Percentiles rank a stretch among this genome's conserved stretches.
Conservation (phyloP, 2,113 vertebrate genomes). For the Vulpes lagopus region DNA sequence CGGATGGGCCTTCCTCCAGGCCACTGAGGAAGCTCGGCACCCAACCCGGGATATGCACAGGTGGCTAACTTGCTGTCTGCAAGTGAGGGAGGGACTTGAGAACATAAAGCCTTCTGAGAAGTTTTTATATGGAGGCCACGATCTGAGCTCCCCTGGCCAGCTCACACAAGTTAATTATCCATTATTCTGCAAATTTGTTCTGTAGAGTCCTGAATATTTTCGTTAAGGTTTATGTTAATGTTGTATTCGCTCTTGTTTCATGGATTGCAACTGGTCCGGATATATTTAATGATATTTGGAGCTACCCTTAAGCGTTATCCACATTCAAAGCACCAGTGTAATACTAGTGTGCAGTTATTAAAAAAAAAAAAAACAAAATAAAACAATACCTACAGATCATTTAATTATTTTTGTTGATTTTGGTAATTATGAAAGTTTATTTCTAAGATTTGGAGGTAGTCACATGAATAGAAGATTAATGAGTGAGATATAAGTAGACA, state of each 20-base stretch:
- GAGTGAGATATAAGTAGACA: constrained; percentile 74
- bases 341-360: constrained; percentile 65
- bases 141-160: constrained; percentile 75
- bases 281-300: constrained; percentile 79
- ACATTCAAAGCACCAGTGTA: constrained; percentile 72
- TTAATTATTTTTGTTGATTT: constrained; percentile 78
- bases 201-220: constrained; percentile 82
- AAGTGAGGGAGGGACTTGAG: neutral
- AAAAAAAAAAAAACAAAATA: constrained; percentile 36
- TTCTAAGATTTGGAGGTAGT: constrained; percentile 74
- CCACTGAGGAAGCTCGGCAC: neutral
- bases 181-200: constrained; percentile 80
- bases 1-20: neutral
- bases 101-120: constrained; percentile 66
- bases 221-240: constrained; percentile 77
- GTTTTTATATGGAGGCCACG: constrained; percentile 74
- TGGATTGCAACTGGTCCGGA: constrained; percentile 52
- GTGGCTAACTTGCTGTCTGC: neutral
- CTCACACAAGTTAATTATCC: constrained; percentile 84
- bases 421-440: constrained; percentile 78
- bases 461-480: constrained; percentile 72
- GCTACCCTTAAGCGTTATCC: constrained; percentile 74
- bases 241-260: constrained; percentile 74
- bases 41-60: too few species aligned
- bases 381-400: constrained; percentile 39